Percentiles rank a stretch among this genome's conserved stretches.
Conservation (phyloP, 2,797 vertebrate species). For the Momotus momota region DNA sequence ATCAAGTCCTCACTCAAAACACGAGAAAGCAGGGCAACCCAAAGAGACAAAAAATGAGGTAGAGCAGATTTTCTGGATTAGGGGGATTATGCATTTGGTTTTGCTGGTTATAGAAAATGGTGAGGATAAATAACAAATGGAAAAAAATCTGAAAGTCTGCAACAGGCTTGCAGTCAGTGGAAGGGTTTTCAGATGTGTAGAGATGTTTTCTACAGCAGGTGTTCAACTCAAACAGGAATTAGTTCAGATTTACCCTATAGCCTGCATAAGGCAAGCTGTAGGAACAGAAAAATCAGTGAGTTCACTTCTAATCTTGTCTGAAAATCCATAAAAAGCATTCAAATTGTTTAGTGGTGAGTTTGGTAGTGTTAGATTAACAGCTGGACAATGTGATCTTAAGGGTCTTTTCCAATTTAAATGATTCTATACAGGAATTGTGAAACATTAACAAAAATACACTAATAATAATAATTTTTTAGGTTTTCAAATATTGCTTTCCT, state of each 20-base stretch:
- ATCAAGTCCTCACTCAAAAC: neutral
- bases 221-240: neutral
- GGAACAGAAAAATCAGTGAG: neutral
- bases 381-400: neutral
- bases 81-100: neutral
- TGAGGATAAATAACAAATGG: neutral
- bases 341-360: neutral
- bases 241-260: neutral
- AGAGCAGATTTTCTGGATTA: neutral
- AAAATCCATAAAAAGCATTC: neutral
- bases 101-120: accelerated
- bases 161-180: neutral
- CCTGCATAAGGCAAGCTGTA: neutral
- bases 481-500: neutral
- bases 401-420: neutral
- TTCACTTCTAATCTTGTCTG: neutral
- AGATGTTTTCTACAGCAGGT: neutral
- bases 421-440: neutral
- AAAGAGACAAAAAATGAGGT: neutral
- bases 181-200: accelerated
- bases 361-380: neutral
- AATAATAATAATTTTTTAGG: neutral
- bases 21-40: neutral
- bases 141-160: neutral
- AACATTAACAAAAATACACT: neutral